These are phyloP conservation scores for Onthophagus taurus DNA, from an alignment of 1,140 invertebrate genomes.

Conservation along the genomic window DNA sequence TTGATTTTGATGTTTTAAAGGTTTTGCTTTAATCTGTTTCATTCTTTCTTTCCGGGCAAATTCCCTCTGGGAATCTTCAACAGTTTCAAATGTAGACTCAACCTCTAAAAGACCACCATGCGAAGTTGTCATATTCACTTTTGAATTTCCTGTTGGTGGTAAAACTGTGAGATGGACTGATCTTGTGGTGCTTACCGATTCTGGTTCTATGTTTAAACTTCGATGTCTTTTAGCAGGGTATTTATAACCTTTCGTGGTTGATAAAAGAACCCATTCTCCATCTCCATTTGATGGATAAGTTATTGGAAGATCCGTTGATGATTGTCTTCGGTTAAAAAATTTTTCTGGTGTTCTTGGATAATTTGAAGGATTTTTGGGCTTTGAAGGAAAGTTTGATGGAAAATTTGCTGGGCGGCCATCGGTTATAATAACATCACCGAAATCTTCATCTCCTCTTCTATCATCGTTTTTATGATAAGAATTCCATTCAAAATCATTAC, in stretches of 20 bases:
- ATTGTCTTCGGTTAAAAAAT: slow-evolving; percentile 17
- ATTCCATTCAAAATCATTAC: too few relatives aligned
- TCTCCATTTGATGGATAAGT: slow-evolving; percentile 53
- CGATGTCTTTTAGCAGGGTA: slow-evolving; percentile 40
- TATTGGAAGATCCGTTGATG: slow-evolving; percentile 38
- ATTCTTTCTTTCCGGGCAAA: slow-evolving; percentile 22
- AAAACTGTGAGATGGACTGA: slow-evolving; percentile 60
- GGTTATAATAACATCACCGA: slow-evolving; percentile 48
- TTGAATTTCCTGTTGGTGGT: slow-evolving; percentile 51
- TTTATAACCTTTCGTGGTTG: slow-evolving; percentile 64
- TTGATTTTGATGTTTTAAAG: background rate
- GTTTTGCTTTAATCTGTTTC: slow-evolving; percentile 12
- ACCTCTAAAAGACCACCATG: slow-evolving; percentile 67
- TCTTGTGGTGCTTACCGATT: slow-evolving; percentile 40
- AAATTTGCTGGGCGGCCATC: slow-evolving; percentile 57
- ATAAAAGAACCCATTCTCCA: slow-evolving; percentile 66
- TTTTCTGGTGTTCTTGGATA: slow-evolving; percentile 40
- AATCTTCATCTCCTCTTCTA: background rate
- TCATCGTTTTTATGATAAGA: background rate
- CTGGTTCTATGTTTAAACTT: slow-evolving; percentile 33
- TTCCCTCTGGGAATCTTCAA: slow-evolving; percentile 44
- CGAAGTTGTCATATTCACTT: slow-evolving; percentile 58
- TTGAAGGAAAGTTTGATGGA: too few relatives aligned
- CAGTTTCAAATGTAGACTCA: slow-evolving; percentile 57
- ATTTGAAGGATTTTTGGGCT: too few relatives aligned